A percentile compares a stretch with the other conserved stretches of the same genome.
phyloP scores from a whole-genome alignment of 2,113 vertebrate species.

The Corapipo altera region DNA sequence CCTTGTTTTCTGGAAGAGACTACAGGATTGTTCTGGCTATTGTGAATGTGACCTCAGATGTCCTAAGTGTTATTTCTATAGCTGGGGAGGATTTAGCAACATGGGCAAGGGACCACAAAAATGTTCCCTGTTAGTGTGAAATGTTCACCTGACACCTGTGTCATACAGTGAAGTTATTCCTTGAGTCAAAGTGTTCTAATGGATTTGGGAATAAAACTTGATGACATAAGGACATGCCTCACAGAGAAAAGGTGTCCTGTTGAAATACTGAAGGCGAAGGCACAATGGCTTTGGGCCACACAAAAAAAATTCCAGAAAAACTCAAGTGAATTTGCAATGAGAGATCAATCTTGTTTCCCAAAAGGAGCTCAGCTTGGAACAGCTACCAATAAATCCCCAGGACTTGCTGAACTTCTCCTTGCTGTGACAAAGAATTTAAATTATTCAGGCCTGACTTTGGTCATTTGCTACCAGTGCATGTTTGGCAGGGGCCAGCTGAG shows the following conservation, averaged over 20 bases:
- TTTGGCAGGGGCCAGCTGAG: background rate
- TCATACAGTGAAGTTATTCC: background rate
- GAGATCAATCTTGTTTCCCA: background rate
- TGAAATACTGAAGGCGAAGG: background rate
- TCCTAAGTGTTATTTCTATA: background rate
- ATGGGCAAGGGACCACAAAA: background rate
- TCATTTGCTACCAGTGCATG: background rate
- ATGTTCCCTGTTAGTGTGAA: background rate
- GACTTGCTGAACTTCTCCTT: background rate
- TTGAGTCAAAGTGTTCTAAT: background rate
- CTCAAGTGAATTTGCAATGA: background rate
- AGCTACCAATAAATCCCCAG: background rate
- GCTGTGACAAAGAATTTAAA: background rate
- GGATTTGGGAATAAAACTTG: background rate
- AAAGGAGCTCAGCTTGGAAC: background rate
- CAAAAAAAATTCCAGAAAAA: background rate
- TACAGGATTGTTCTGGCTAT: background rate
- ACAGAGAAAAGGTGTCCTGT: background rate
- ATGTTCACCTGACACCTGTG: background rate
- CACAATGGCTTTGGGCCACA: accelerated
- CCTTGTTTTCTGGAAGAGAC: background rate
- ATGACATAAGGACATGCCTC: background rate
- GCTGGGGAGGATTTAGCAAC: background rate
- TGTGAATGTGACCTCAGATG: background rate
- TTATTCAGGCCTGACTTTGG: background rate